Evolutionary conservation across 2,888 invertebrate species (phyloP), one percentile per base, ranked within the genome.

Genomic region (Clivina fossor): DNA sequence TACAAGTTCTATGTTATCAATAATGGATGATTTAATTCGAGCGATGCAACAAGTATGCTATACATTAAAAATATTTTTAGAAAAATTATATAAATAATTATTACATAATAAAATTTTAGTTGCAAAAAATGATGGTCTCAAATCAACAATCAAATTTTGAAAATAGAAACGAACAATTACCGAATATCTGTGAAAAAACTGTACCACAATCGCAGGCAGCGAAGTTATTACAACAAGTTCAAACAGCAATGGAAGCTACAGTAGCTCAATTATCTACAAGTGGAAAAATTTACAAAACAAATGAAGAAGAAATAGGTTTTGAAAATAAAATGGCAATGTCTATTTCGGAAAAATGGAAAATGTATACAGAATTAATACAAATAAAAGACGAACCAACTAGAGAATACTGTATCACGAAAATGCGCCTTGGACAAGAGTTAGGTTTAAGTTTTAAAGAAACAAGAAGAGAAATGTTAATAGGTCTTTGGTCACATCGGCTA

Each of bases 371-470:
- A 24, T 28, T 53, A 35, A 33, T 43, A 5, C 53, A 53, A 44
- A 32, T 24, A 7, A 53, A 53, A 44, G 16, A 26, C 4, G 53
- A 53, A 41, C 26, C 35, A 1, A 35, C 53, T 3, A 53, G 44
- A 44, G 53, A 44, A 7, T 53, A 53, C 26, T 53, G 53, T 35
- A 3, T 53, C 2, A 44, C 26, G 22, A 53, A 53, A 53, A 53
- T 53, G 53, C 26, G 44, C 18, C 24, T 53, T 8, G 53, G 53
- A 9, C 53, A 53, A 24, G 44, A 53, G 3, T 37, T 53, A 18
- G 53, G 53, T 8, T 44, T 53, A 35, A 53, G 19, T 44, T 53
- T 53, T 44, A 53, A 44, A 18, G 53, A 53, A 35, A 53, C 53
- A 4, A 53, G 44, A 53, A 20, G 53, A 4, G 53, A 53, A 37